Evolutionary conservation across 2,888 invertebrate genomes (phyloP).

Genomic region (Caenorhabditis drosophilae): DNA sequence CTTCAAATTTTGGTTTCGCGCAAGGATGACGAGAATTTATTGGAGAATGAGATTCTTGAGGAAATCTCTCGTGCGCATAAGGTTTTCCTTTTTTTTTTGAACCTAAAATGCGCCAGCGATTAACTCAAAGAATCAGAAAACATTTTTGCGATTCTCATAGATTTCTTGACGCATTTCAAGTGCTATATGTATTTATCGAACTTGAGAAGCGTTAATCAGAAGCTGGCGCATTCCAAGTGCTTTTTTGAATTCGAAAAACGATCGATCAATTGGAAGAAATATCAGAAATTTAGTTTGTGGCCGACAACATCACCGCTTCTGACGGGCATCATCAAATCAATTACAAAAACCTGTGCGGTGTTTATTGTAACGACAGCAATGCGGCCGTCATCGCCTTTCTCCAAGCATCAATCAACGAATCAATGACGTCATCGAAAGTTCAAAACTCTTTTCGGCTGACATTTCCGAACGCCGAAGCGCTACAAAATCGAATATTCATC

Average conservation of each 20-base stretch:
- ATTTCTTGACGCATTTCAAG: too few relatives aligned
- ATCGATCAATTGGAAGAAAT: too few relatives aligned
- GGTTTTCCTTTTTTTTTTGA: too few relatives aligned
- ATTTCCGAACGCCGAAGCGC: constrained; percentile 60
- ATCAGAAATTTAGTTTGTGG: constrained; percentile 34
- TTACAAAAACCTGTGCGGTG: constrained; percentile 63
- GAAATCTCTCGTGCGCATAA: constrained; percentile 53
- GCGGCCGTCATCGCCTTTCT: constrained; percentile 60
- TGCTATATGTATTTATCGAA: too few relatives aligned
- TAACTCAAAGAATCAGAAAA: too few relatives aligned
- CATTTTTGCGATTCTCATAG: too few relatives aligned
- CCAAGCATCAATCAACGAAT: constrained; percentile 41
- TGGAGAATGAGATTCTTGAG: constrained; percentile 44
- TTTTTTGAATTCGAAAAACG: too few relatives aligned
- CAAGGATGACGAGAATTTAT: constrained; percentile 58
- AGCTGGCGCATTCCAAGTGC: too few relatives aligned
- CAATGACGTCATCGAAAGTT: constrained; percentile 13
- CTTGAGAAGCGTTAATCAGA: too few relatives aligned
- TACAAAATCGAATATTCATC: constrained; percentile 50
- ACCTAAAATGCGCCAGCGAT: too few relatives aligned
- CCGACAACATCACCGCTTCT: constrained; percentile 46
- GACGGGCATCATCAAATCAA: constrained; percentile 24
- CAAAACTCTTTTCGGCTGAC: constrained; percentile 43
- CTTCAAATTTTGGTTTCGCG: constrained; percentile 64
- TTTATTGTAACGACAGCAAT: constrained; percentile 66